phyloP scores from a whole-genome alignment of 2,113 vertebrate species.

The Heptranchias perlo region DNA sequence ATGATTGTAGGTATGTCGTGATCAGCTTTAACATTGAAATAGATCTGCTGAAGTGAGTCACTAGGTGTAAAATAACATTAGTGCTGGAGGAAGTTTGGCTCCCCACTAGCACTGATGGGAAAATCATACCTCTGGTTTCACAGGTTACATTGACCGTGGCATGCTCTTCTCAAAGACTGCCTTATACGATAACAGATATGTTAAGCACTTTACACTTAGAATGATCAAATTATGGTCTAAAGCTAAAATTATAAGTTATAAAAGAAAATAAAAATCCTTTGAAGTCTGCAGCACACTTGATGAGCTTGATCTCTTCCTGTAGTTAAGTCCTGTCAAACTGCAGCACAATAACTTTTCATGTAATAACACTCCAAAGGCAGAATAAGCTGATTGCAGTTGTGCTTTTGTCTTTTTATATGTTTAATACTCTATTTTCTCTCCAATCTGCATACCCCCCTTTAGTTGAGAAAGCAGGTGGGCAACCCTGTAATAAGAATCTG shows the following conservation, averaged over 20 bases:
- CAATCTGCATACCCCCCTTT: background rate
- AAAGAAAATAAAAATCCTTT: slow-evolving; percentile 8
- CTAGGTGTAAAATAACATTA: background rate
- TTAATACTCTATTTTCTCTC: background rate
- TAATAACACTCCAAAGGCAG: background rate
- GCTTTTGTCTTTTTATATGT: slow-evolving; percentile 1
- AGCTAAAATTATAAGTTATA: background rate
- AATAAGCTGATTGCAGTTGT: background rate
- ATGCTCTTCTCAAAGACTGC: background rate
- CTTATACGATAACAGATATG: background rate
- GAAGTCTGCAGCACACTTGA: background rate
- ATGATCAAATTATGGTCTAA: background rate
- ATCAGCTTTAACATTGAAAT: background rate
- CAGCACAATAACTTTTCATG: background rate
- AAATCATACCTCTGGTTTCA: background rate
- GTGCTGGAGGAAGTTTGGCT: background rate
- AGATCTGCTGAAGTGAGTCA: background rate
- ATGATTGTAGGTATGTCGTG: background rate
- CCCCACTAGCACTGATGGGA: background rate
- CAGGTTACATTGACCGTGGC: background rate
- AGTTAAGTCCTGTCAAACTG: background rate
- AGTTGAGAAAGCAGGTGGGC: background rate
- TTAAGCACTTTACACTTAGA: background rate
- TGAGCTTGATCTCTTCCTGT: background rate
- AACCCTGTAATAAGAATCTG: background rate